Base-by-base conservation (phyloP, 1,140 invertebrate genomes). In the Drosophila parvula region DNA sequence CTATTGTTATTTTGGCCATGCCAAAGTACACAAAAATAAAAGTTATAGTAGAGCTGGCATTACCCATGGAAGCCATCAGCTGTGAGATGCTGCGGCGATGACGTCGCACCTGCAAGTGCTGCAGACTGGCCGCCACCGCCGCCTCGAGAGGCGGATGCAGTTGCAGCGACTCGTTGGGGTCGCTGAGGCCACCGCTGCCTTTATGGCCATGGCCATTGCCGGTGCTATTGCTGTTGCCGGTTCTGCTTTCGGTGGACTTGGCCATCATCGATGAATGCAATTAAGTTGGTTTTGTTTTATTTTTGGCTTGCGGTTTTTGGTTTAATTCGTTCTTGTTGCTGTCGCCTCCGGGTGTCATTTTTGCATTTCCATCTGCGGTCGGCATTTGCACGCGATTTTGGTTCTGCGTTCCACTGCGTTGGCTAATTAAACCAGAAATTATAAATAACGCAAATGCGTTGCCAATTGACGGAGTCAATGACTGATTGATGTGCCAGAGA, bases 61-160 rank as follows among this genome's bases (percentile, higher is more conserved):
- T 92, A 92, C 91, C 91, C 85, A 92, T 88, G 77, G 81, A 90
- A 16, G 81, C 90, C 74, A 92, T 91, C 70, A 92, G 81, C 78
- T 92, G 91, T 61, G 91, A 92, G 16, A 92, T 92, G 75, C 91
- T 92, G 60, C 91, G 91, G 47, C 90, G 84, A 81, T 92, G 91
- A 62, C 90, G 90, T 65, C 63, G 84, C 50, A 91, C 83, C 53
- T 74, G 76, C 28, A 71, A 40, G 14, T 60, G 51, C 9, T 70
- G 81, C 74, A 74, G 22, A 34, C 51, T 68, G 22, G 50, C 56
- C 22, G 70, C 40, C 61, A 55, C 41, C 65, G 44, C 27, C 53
- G 44, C 41, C n/a, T 65, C 57, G 32, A 48, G 14, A 3, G 41
- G 11, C 34, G 43, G 27, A 14, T 78, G 68, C 68, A 78, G 41